Percentiles rank a stretch among this genome's conserved stretches.
Evolutionary conservation across 2,113 vertebrate species (phyloP).

Genomic region (Athene cunicularia): DNA sequence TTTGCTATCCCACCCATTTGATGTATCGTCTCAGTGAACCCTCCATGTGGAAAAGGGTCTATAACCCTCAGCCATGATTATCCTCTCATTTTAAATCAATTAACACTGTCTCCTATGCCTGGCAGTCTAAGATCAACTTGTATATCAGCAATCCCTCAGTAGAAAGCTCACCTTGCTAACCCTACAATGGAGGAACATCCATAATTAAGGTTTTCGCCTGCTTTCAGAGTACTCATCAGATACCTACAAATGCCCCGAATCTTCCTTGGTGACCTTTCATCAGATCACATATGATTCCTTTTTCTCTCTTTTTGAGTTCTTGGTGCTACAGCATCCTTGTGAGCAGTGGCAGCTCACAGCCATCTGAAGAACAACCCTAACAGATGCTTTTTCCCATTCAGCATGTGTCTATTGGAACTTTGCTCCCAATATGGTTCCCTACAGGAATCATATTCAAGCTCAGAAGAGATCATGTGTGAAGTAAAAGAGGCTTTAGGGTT

Average conservation of each 20-base stretch:
- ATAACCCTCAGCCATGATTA: not conserved
- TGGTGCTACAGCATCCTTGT: not conserved
- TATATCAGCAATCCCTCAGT: not conserved
- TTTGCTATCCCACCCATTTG: not conserved
- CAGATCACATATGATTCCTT: not conserved
- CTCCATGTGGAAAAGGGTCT: not conserved
- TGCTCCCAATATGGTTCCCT: not conserved
- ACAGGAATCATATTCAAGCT: not conserved
- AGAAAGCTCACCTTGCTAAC: not conserved
- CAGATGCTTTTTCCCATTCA: not conserved
- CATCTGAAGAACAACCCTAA: not conserved
- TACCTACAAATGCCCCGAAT: not conserved
- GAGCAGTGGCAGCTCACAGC: not conserved
- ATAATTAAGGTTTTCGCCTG: not conserved
- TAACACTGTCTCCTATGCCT: not conserved
- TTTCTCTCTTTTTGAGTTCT: not conserved
- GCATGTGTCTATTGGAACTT: not conserved
- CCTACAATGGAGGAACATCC: not conserved
- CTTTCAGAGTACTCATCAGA: not conserved
- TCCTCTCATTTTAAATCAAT: not conserved
- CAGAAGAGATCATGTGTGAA: not conserved
- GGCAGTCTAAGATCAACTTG: not conserved
- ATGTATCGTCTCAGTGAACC: not conserved
- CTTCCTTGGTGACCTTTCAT: not conserved
- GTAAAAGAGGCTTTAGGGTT: not conserved